Percentiles rank a stretch among this genome's conserved stretches.
phyloP scores from a whole-genome alignment of 1,140 invertebrate genomes.

The Brachionus rotundiformis region DNA sequence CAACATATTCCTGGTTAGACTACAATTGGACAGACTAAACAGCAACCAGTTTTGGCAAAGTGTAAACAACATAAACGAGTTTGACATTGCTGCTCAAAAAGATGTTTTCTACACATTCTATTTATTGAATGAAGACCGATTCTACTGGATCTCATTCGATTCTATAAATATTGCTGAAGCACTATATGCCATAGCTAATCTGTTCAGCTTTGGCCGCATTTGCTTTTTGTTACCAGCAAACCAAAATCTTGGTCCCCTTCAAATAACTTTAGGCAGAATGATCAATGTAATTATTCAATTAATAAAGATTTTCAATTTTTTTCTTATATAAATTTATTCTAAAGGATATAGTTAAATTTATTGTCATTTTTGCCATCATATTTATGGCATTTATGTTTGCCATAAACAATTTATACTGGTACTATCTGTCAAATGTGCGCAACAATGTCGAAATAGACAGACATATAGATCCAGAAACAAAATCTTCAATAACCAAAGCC shows the following conservation, averaged over 20 bases:
- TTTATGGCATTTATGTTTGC: constrained; percentile 65
- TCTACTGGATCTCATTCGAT: constrained; percentile 57
- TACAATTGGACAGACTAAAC: neutral
- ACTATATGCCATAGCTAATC: constrained; percentile 59
- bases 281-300: constrained; percentile 56
- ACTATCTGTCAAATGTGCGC: constrained; percentile 62
- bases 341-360: constrained; percentile 60
- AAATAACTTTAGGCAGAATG: constrained; percentile 64
- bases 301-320: too few relatives aligned
- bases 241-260: constrained; percentile 63
- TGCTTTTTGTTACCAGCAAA: constrained; percentile 65
- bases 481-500: constrained; percentile 54
- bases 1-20: neutral
- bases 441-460: constrained; percentile 57
- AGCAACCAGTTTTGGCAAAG: neutral
- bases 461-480: constrained; percentile 20
- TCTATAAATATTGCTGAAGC: constrained; percentile 58
- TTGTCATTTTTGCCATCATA: constrained; percentile 57
- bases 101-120: constrained; percentile 22
- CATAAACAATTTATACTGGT: constrained; percentile 64
- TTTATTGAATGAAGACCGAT: constrained; percentile 55
- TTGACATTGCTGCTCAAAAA: neutral
- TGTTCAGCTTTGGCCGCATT: constrained; percentile 62
- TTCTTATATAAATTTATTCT: too few relatives aligned
- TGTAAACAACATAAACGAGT: neutral